Base-by-base conservation (phyloP, 2,888 invertebrate species). In the Himalopsyche kuldschensis region DNA sequence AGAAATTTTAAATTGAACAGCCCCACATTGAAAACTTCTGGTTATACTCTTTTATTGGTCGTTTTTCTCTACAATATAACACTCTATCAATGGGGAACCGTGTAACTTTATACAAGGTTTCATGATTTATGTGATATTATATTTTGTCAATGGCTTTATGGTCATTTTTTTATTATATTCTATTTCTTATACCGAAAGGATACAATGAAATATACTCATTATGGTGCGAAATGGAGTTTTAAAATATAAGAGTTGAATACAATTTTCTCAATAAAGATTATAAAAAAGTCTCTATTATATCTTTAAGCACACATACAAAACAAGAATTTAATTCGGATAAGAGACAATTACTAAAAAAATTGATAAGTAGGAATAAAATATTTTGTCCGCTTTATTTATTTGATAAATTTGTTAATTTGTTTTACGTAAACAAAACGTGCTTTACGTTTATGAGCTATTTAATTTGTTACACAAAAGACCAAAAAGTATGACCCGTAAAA, bases 41-140 rank as follows among this genome's bases (percentile, higher is more conserved):
- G 24, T 15, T 69, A 69, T 47, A 48, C 11, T 47, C n/a, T 48
- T 78, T 78, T 78, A 78, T 75, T 78, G 82, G 48, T 35, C 82
- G 48, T 78, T 82, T 82, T 82, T 82, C 46, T 79, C 69, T 32
- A 79, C 55, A 80, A 80, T 80, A 69, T 69, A 81, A 46, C 76
- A 75, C 75, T 81, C 77, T 41, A 84, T 81, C 81, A 81, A 81
- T 78, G 81, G 69, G 78, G 82, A 32, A 47, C 77, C 79, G 79
- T 79, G 84, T 84, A 84, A 84, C 81, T 48, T 76, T 84, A 84
- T 84, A 81, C 82, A 47, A 47, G 76, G 69, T 79, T 84, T 69
- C 76, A 79, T 84, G 84, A 84, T 84, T 84, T 84, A 84, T 84
- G 79, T 77, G 32, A 78, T 81, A 80, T 81, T 80, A 63, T 83